Conservation (phyloP, 1,140 invertebrate genomes). For the Drosophila bifasciata region DNA sequence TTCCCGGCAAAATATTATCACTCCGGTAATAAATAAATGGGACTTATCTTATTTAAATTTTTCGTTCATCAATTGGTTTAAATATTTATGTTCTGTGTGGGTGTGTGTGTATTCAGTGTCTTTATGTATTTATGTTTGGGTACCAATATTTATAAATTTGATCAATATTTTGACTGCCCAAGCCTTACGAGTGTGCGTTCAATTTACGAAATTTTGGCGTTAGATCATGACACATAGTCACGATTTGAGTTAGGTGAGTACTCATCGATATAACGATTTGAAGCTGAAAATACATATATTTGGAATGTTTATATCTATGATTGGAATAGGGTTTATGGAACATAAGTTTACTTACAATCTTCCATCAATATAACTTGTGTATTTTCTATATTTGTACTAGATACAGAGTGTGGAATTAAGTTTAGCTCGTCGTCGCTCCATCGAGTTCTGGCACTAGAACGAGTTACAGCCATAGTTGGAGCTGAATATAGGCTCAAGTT, state of each 20-base stretch:
- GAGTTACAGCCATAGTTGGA: conserved; percentile 88
- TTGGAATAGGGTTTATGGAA: not conserved
- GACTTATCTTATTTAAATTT: not conserved
- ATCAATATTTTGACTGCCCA: conserved; percentile 25
- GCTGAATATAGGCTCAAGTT: conserved; percentile 95
- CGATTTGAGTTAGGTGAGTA: conserved; percentile 65
- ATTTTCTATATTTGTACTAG: conserved; percentile 86
- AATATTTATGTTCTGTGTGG: not conserved
- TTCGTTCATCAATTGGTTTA: not conserved
- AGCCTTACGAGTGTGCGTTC: conserved; percentile 8
- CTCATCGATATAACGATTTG: conserved; percentile 75
- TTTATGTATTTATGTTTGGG: conserved; percentile 15
- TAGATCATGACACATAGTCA: conserved; percentile 75
- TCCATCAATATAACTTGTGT: conserved; percentile 89
- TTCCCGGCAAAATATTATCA: too few relatives aligned
- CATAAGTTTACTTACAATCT: conserved; percentile 85
- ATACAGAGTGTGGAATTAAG: conserved; percentile 91
- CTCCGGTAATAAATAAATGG: too few relatives aligned
- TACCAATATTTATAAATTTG: conserved; percentile 10
- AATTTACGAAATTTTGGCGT: conserved; percentile 6
- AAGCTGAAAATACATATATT: conserved; percentile 28
- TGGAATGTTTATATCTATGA: too few relatives aligned
- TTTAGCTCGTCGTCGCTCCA: conserved; percentile 99
- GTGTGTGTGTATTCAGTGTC: conserved; percentile 5
- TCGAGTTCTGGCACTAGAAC: conserved; percentile 87